Percentiles rank a stretch among this genome's conserved stretches.
phyloP scores from a whole-genome alignment of 2,797 vertebrate genomes.

The Zenarchopterus dispar region DNA sequence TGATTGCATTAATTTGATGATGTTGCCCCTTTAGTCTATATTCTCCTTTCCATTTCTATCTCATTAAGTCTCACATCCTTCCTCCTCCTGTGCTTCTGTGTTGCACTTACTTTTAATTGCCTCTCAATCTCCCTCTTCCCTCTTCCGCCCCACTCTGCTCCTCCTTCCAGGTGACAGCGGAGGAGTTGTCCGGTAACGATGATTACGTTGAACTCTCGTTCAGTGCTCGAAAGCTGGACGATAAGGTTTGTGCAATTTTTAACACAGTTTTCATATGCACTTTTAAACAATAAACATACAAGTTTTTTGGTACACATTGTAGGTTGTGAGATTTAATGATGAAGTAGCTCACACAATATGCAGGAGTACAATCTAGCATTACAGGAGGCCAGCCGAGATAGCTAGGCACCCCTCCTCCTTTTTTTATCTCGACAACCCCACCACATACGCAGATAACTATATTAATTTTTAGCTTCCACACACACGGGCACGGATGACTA shows the following conservation, averaged over 20 bases:
- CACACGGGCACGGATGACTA: constrained; percentile 66
- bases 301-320: not conserved
- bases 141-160: not conserved
- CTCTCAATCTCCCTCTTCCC: not conserved
- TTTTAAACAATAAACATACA: constrained; percentile 18
- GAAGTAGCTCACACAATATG: constrained; percentile 46
- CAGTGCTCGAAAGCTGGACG: constrained; percentile 96
- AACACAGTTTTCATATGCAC: constrained; percentile 5
- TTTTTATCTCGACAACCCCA: constrained; percentile 49
- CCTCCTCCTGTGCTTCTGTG: constrained; percentile 9
- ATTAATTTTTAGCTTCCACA: constrained; percentile 69
- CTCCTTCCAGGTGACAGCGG: constrained; percentile 89
- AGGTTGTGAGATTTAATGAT: constrained; percentile 40
- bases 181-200: constrained; percentile 96
- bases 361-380: constrained; percentile 51
- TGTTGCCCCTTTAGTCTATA: constrained; percentile 53
- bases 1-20: constrained; percentile 63
- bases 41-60: constrained; percentile 65
- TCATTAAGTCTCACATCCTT: constrained; percentile 56
- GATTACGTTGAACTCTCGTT: constrained; percentile 98
- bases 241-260: constrained; percentile 86
- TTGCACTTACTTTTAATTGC: not conserved
- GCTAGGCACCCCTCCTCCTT: constrained; percentile 30
- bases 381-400: constrained; percentile 50
- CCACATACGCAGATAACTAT: constrained; percentile 64